These are phyloP conservation scores for Cyclargus thomasi DNA, from an alignment of 1,140 invertebrate species.

Conservation along the genomic window DNA sequence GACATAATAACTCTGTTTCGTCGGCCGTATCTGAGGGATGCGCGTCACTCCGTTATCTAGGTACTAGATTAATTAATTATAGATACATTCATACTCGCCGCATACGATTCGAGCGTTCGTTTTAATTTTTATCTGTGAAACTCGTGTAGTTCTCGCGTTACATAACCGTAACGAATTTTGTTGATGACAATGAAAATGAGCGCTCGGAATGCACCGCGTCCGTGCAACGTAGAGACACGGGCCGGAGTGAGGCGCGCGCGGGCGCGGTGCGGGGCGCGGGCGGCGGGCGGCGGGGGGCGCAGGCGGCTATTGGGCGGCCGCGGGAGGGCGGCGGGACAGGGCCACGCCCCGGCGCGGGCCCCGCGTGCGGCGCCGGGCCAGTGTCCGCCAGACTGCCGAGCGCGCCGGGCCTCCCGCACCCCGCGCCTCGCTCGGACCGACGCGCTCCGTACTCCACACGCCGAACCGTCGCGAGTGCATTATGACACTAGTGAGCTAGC, in stretches of 20 bases:
- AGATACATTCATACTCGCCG: slow-evolving; percentile 3
- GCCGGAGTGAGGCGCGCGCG: slow-evolving; percentile 32
- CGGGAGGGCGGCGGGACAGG: slow-evolving; percentile 27
- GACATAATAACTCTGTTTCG: background rate
- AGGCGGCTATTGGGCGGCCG: slow-evolving; percentile 37
- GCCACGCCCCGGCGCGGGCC: slow-evolving; percentile 52
- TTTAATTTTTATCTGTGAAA: background rate
- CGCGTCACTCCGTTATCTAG: slow-evolving; percentile 3
- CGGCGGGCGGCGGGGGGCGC: slow-evolving; percentile 26
- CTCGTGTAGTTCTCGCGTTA: slow-evolving; percentile 5
- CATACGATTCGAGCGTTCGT: background rate
- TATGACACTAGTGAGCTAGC: slow-evolving; percentile 74
- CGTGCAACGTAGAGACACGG: slow-evolving; percentile 23
- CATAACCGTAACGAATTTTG: slow-evolving; percentile 7
- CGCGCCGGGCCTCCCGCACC: slow-evolving; percentile 69
- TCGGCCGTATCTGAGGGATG: background rate
- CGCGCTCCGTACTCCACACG: slow-evolving; percentile 49
- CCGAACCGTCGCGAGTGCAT: slow-evolving; percentile 66
- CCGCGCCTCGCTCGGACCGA: slow-evolving; percentile 66
- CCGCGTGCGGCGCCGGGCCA: slow-evolving; percentile 53
- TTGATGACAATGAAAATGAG: background rate
- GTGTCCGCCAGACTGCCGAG: slow-evolving; percentile 73
- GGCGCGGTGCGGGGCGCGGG: slow-evolving; percentile 30
- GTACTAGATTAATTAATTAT: background rate
- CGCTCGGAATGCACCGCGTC: slow-evolving; percentile 23